phyloP scores from a whole-genome alignment of 2,888 invertebrate genomes.

The Ochlodes sylvanus region DNA sequence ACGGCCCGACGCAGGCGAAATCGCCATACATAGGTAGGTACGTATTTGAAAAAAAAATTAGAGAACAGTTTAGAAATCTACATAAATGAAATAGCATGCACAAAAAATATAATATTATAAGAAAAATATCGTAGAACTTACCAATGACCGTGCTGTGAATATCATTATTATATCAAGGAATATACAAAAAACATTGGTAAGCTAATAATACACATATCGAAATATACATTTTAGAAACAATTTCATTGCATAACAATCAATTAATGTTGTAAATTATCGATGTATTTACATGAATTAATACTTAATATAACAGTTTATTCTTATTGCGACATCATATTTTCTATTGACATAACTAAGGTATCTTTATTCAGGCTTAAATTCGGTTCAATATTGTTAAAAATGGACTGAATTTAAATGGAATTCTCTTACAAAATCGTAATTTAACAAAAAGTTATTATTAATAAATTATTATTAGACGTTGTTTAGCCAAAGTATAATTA shows the following conservation, averaged over 20 bases:
- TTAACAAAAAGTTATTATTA: not conserved
- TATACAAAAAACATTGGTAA: too few relatives aligned
- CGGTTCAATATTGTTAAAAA: not conserved
- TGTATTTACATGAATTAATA: not conserved
- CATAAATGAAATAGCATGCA: too few relatives aligned
- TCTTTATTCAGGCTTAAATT: not conserved
- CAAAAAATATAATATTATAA: too few relatives aligned
- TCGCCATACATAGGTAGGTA: too few relatives aligned
- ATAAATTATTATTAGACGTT: constrained; percentile 15
- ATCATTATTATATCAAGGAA: too few relatives aligned
- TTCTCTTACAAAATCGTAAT: not conserved
- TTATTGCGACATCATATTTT: not conserved
- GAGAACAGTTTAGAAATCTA: too few relatives aligned
- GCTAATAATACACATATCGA: not conserved
- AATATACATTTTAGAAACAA: not conserved
- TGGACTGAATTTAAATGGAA: not conserved
- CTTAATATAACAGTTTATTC: not conserved
- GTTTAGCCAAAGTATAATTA: constrained; percentile 35
- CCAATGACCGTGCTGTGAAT: too few relatives aligned
- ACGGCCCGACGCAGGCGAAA: too few relatives aligned
- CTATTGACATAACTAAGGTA: not conserved
- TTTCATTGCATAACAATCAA: constrained; percentile 1
- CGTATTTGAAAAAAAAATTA: too few relatives aligned
- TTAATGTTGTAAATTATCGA: constrained; percentile 3
- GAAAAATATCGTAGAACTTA: too few relatives aligned